Conservation (phyloP, 2,113 vertebrate species). For the Callorhinus ursinus region DNA sequence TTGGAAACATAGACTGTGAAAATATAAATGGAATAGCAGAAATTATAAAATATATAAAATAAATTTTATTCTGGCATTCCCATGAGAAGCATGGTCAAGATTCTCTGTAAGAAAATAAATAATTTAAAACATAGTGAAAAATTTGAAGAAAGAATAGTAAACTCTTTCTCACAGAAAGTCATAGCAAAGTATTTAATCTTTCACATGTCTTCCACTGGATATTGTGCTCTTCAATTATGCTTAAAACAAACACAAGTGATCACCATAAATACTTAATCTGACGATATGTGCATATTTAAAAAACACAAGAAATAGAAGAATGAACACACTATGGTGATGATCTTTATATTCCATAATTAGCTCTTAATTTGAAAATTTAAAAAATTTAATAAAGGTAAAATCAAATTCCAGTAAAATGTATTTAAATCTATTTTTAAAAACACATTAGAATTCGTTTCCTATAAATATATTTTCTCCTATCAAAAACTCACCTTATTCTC, state of each 20-base stretch:
- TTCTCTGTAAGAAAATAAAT: neutral
- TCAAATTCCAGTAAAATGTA: neutral
- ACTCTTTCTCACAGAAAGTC: neutral
- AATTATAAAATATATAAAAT: neutral
- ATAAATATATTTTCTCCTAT: neutral
- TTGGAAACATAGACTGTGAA: neutral
- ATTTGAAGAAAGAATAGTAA: neutral
- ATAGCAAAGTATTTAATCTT: neutral
- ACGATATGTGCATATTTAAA: neutral
- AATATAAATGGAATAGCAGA: neutral
- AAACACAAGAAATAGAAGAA: neutral
- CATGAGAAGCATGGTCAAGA: neutral
- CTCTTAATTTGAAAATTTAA: neutral
- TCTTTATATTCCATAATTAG: neutral
- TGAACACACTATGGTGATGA: neutral
- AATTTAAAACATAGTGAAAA: neutral
- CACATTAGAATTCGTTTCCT: neutral
- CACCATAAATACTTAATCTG: neutral
- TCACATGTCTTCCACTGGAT: neutral
- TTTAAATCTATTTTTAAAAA: neutral
- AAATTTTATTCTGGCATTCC: neutral
- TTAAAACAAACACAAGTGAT: neutral
- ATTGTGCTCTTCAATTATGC: neutral
- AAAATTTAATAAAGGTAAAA: neutral
- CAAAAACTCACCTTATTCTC: neutral